Base-by-base conservation (phyloP, 1,140 invertebrate species). In the Zaprionus capensis region DNA sequence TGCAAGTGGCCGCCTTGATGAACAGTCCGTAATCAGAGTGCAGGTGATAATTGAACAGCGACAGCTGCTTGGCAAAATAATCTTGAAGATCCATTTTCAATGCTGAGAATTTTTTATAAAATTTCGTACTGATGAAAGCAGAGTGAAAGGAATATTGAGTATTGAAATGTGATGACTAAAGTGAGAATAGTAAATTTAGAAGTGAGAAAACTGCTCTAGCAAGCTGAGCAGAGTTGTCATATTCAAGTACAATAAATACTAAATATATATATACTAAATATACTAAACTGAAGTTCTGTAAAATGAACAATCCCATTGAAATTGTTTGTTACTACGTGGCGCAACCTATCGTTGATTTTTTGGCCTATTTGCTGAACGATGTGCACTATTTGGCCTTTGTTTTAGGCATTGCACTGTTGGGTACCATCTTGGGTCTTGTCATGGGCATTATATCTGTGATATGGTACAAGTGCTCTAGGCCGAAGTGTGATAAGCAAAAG, bases 301-400 rank as follows among this genome's bases (percentile, higher is more conserved):
- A 86, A 71, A 51, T 85, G 53, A 34, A 63, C 17, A 86, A 86
- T 59, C 82, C 82, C 0, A 86, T 85, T 20, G 79, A 86, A 70
- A n/a, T 72, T 11, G 20, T 76, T 51, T 78, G 71, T 17, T 38
- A 36, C 31, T 28, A 66, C 12, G 4, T 65, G 17, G 69, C 69
- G 22, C 82, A 86, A 20, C 82, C 80, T 1, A 38, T 87, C 3
- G 66, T 86, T n/a, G 80, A 86, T 41, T 56, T 11, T 0, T 17
- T 86, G 55, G 66, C n/a, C 14, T 80, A 71, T n/a, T 44, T 86
- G 11, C 7, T 59, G 0, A 55, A 67, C 12, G 83, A 82, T 1
- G 76, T 87, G 0, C 76, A 86, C 44, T 59, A 64, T 53, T 0
- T 71, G 7, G 76, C 66, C 0, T 86, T 68, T 44, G 31, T 77